Evolutionary conservation across 2,888 invertebrate species (phyloP).

Genomic region (Tenthredo mesomela): DNA sequence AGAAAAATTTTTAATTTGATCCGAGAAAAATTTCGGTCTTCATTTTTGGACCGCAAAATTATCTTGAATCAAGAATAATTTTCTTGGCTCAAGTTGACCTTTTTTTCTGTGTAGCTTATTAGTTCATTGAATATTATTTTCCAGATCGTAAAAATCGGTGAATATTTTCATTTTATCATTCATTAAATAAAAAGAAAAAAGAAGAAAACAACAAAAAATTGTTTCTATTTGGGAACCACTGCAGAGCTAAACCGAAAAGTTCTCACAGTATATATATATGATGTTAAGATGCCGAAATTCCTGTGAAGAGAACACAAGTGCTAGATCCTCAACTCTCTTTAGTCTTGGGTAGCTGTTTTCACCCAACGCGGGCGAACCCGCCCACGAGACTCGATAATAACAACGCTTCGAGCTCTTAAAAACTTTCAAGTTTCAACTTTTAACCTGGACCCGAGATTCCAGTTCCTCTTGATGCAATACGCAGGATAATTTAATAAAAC

Average conservation of each 20-base stretch:
- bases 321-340: not conserved
- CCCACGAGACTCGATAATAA: constrained; percentile 28
- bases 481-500: constrained; percentile 4
- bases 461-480: not conserved
- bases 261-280: constrained; percentile 6
- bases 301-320: not conserved
- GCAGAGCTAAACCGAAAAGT: not conserved
- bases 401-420: not conserved
- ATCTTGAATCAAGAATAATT: too few relatives aligned
- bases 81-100: too few relatives aligned
- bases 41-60: too few relatives aligned
- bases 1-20: too few relatives aligned
- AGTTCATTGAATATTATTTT: not conserved
- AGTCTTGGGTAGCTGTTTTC: not conserved
- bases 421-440: constrained; percentile 39
- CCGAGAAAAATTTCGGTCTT: too few relatives aligned
- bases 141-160: not conserved
- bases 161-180: not conserved
- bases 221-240: constrained; percentile 38
- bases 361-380: not conserved
- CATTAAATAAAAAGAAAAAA: not conserved
- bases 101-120: too few relatives aligned
- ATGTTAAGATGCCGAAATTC: constrained; percentile 22
- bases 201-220: not conserved
- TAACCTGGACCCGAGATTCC: not conserved